These are phyloP conservation scores for Subanguina moxae DNA, from an alignment of 1,140 invertebrate species.

Conservation along the genomic window DNA sequence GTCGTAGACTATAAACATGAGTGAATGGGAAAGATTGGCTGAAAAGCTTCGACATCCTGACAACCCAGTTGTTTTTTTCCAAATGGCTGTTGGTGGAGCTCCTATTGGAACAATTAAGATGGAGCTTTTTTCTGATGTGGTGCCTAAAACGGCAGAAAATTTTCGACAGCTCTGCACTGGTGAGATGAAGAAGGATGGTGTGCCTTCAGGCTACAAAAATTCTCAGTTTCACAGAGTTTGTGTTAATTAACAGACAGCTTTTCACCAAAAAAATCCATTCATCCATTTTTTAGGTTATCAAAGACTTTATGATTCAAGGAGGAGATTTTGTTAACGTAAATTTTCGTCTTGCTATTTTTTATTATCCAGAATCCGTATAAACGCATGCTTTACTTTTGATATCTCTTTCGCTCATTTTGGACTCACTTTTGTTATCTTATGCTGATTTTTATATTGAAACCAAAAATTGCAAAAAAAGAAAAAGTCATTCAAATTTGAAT, in stretches of 20 bases:
- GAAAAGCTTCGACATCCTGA: slow-evolving; percentile 72
- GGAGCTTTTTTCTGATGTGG: slow-evolving; percentile 90
- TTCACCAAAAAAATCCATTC: neutral
- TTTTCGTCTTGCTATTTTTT: slow-evolving; percentile 1
- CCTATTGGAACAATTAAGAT: slow-evolving; percentile 87
- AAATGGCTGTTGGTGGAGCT: slow-evolving; percentile 65
- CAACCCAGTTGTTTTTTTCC: slow-evolving; percentile 86
- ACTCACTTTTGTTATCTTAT: too few relatives aligned
- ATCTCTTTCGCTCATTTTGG: too few relatives aligned
- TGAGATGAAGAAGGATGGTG: slow-evolving; percentile 78
- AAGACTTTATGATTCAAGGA: slow-evolving; percentile 91
- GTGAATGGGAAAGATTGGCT: slow-evolving; percentile 55
- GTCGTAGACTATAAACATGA: slow-evolving; percentile 39
- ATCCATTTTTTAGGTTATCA: slow-evolving; percentile 13
- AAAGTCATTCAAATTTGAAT: too few relatives aligned
- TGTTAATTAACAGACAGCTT: slow-evolving; percentile 68
- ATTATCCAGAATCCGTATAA: too few relatives aligned
- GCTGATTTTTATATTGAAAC: too few relatives aligned
- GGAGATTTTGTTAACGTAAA: slow-evolving; percentile 94
- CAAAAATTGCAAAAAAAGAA: too few relatives aligned
- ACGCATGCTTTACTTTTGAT: too few relatives aligned
- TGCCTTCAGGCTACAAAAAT: slow-evolving; percentile 93
- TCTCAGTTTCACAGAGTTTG: slow-evolving; percentile 89
- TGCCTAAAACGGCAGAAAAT: slow-evolving; percentile 86
- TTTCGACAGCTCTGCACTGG: slow-evolving; percentile 95